Percentiles rank a stretch among this genome's conserved stretches.
These are phyloP conservation scores for Phorcus lineatus DNA, from an alignment of 2,888 invertebrate species.

Conservation along the genomic window DNA sequence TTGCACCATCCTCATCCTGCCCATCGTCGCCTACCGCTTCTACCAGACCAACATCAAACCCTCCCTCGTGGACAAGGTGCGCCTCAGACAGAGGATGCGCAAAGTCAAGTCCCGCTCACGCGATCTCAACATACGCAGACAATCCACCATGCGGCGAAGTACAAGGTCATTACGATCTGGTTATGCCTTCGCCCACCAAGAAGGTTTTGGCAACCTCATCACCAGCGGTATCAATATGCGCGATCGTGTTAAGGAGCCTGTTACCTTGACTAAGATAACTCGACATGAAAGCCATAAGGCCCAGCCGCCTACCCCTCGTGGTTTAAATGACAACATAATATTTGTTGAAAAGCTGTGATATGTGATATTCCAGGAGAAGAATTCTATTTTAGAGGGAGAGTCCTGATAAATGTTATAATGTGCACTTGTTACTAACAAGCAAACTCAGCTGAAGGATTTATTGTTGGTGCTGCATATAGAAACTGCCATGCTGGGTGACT, in stretches of 20 bases:
- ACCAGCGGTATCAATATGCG: constrained; percentile 96
- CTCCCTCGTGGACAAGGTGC: constrained; percentile 92
- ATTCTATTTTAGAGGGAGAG: neutral
- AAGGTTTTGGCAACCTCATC: constrained; percentile 97
- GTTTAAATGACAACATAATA: neutral
- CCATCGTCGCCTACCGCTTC: constrained; percentile 92
- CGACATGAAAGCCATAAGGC: constrained; percentile 16
- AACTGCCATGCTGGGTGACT: no score
- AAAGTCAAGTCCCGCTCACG: constrained; percentile 68
- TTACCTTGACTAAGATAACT: constrained; percentile 57
- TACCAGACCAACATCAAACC: constrained; percentile 94
- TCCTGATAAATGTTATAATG: neutral
- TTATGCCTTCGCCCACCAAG: constrained; percentile 97
- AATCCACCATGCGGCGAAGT: constrained; percentile 84
- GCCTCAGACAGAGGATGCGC: constrained; percentile 86
- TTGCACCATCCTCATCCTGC: constrained; percentile 89
- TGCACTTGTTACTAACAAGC: neutral
- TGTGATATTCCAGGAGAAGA: neutral
- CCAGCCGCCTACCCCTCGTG: neutral
- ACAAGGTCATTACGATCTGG: constrained; percentile 92
- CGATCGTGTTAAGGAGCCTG: constrained; percentile 42
- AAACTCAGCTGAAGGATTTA: no score
- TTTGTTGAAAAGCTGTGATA: constrained; percentile 17
- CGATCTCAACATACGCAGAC: constrained; percentile 65
- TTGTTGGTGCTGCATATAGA: no score